phyloP scores from a whole-genome alignment of 2,797 vertebrate genomes.

The Notoglanidium macrostoma region DNA sequence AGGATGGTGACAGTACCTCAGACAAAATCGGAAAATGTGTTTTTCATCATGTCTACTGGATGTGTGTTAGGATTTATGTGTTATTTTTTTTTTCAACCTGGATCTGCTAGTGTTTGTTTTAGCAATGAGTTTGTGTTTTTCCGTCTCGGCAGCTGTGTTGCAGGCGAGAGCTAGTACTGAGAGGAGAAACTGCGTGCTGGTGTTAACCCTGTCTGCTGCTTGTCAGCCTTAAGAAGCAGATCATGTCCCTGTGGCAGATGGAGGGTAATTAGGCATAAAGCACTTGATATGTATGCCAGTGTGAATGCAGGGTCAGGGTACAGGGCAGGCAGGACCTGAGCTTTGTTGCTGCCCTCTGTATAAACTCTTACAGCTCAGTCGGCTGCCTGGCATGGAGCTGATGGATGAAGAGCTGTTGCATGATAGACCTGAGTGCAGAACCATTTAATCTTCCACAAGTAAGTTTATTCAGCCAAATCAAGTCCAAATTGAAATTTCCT shows the following conservation, averaged over 20 bases:
- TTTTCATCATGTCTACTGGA: not conserved
- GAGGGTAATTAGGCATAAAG: conserved; percentile 58
- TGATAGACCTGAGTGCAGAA: not conserved
- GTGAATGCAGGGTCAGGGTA: conserved; percentile 28
- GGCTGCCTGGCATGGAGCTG: conserved; percentile 21
- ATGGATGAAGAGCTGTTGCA: not conserved
- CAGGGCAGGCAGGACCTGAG: conserved; percentile 35
- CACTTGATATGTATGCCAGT: conserved; percentile 50
- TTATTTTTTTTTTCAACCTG: not conserved
- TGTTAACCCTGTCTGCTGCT: conserved; percentile 12
- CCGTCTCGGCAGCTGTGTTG: not conserved
- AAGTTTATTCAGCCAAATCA: not conserved
- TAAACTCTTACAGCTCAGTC: conserved; percentile 4
- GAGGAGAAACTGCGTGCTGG: not conserved
- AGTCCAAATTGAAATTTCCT: not conserved
- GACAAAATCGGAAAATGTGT: too few species aligned
- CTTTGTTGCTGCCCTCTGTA: conserved; percentile 12
- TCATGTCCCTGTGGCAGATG: conserved; percentile 61
- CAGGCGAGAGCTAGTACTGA: not conserved
- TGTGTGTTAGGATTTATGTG: not conserved
- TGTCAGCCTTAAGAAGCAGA: conserved; percentile 34
- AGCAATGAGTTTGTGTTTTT: not conserved
- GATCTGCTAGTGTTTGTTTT: not conserved
- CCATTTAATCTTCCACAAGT: not conserved
- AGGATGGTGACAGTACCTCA: not conserved